A percentile compares a stretch with the other conserved stretches of the same genome.
These are phyloP conservation scores for Redunca redunca DNA, from an alignment of 2,113 vertebrate species.

Conservation along the genomic window DNA sequence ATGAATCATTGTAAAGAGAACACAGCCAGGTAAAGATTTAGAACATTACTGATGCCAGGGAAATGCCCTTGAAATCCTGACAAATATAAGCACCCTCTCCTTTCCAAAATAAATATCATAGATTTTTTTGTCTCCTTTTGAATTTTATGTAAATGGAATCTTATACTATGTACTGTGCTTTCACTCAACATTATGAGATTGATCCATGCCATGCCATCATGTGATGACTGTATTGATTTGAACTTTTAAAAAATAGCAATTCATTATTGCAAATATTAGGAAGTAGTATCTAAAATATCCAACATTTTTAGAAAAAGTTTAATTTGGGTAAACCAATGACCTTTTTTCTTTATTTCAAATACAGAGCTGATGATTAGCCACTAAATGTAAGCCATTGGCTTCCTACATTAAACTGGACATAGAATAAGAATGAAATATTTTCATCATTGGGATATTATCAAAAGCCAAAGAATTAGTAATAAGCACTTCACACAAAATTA, in stretches of 20 bases:
- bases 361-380: neutral
- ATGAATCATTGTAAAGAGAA: neutral
- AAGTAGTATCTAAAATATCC: neutral
- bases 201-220: neutral
- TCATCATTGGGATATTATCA: neutral
- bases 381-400: neutral
- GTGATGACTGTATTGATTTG: neutral
- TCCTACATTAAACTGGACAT: neutral
- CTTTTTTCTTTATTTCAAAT: neutral
- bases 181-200: neutral
- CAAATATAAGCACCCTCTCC: neutral
- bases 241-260: neutral
- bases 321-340: neutral
- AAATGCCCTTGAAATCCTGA: accelerated
- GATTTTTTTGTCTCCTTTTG: neutral
- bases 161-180: neutral
- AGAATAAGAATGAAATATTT: neutral
- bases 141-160: neutral
- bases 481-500: neutral
- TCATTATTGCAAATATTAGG: neutral
- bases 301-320: neutral
- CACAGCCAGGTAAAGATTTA: neutral
- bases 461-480: neutral
- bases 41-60: neutral
- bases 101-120: neutral